phyloP scores from a whole-genome alignment of 2,113 vertebrate species.

The Otolemur garnettii region DNA sequence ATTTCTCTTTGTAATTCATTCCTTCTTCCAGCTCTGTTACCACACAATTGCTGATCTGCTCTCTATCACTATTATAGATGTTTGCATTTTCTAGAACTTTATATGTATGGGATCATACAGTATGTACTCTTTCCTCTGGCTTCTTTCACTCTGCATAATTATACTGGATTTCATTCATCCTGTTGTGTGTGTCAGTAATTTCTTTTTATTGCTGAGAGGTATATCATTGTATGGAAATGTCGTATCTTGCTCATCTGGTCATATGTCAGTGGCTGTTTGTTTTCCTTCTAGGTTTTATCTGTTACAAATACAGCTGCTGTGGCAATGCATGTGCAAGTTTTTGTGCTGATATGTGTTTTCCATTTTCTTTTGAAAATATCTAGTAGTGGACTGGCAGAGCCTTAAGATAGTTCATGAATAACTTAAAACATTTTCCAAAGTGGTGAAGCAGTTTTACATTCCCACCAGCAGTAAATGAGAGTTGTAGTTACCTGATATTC shows the following conservation, averaged over 20 bases:
- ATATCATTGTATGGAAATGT: not conserved
- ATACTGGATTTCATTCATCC: slow-evolving; percentile 18
- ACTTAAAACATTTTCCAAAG: slow-evolving; percentile 12
- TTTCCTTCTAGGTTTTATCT: slow-evolving; percentile 46
- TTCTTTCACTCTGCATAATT: slow-evolving; percentile 46
- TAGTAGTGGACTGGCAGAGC: not conserved
- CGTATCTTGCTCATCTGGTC: not conserved
- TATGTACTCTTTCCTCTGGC: not conserved
- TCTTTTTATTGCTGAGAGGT: slow-evolving; percentile 40
- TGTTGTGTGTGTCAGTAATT: not conserved
- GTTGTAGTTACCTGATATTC: not conserved
- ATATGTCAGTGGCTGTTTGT: slow-evolving; percentile 33
- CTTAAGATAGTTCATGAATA: slow-evolving; percentile 38
- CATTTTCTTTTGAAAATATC: slow-evolving; percentile 42
- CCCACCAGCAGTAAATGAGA: not conserved
- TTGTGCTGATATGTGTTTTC: not conserved
- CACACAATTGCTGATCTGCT: slow-evolving; percentile 41
- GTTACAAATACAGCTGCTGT: not conserved
- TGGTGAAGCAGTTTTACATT: not conserved
- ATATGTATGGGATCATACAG: not conserved
- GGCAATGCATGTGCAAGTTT: not conserved
- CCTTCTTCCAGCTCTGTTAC: slow-evolving; percentile 16
- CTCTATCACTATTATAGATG: slow-evolving; percentile 37
- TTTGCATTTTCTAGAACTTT: slow-evolving; percentile 51
- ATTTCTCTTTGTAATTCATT: slow-evolving; percentile 36